Evolutionary conservation across 2,888 invertebrate genomes (phyloP), one percentile per base, ranked within the genome.

Genomic region (Ectemnius cavifrons): DNA sequence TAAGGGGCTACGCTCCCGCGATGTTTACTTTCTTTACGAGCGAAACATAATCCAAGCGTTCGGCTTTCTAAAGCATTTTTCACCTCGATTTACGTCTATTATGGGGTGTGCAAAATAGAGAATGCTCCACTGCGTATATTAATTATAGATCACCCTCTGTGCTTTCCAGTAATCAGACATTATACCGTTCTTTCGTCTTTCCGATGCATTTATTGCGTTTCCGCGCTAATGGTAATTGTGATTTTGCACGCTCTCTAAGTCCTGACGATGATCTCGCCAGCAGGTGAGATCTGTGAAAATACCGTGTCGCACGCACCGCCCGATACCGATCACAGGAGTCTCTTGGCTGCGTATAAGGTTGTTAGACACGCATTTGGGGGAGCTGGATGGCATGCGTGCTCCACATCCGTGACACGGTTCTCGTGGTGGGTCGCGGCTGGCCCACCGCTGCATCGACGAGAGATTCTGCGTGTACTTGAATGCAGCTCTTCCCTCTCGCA

Each of bases 381-480:
- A 69, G 73, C 66, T 65, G 70, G 70, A 45, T 83, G 76, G 78
- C 82, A 84, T 85, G 86, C 85, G 83, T 90, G 91, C 88, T 90
- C 91, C 79, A 91, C 89, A 90, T 91, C 85, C 88, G 89, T 90
- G 91, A 90, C 90, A 90, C 89, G 86, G 88, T 91, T 90, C 89
- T 90, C 85, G 85, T 82, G 84, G 72, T 83, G 84, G 82, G 81
- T 80, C 83, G 84, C 64, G 79, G 83, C 78, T 61, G 62, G 61
- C 71, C 71, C 64, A 59, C 63, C 75, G 65, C 63, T 59, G 58
- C 64, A 59, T 63, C 75, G 65, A 62, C 62, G 58, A 59, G 37
- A 37, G 64, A 63, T 56, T 57, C 65, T 67, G 67, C 37, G 37
- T 59, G 63, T 56, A 56, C 56, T 61, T 65, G 52, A 6, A 27